phyloP scores from a whole-genome alignment of 2,888 invertebrate genomes.

The Trissoscelio sp. region DNA sequence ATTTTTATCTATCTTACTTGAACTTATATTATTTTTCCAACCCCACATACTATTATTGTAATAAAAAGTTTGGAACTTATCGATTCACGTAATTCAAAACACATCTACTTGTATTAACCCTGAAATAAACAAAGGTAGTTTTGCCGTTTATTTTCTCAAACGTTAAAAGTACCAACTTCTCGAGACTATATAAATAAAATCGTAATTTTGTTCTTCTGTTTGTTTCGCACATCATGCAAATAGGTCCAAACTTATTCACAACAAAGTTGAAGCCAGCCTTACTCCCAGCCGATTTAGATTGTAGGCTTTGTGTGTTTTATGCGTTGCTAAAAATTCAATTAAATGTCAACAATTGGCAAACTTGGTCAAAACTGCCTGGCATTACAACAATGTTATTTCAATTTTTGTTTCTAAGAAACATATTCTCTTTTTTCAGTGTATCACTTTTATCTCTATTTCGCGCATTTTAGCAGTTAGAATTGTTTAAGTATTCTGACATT shows the following conservation, averaged over 20 bases:
- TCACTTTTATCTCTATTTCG: slow-evolving; percentile 4
- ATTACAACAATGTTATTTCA: not conserved
- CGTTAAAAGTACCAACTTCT: slow-evolving; percentile 44
- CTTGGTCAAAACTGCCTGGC: not conserved
- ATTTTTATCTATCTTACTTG: too few species aligned
- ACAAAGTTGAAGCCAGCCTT: slow-evolving; percentile 39
- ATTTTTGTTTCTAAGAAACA: not conserved
- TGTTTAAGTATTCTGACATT: slow-evolving; percentile 31
- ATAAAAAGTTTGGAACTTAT: too few species aligned
- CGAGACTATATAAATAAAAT: slow-evolving; percentile 50
- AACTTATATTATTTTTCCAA: too few species aligned
- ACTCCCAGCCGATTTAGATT: slow-evolving; percentile 3
- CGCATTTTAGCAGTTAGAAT: slow-evolving; percentile 7
- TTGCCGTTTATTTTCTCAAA: slow-evolving; percentile 18
- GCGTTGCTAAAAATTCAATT: slow-evolving; percentile 46
- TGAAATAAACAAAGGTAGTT: slow-evolving; percentile 28
- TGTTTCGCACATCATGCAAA: slow-evolving; percentile 58
- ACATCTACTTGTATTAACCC: slow-evolving; percentile 5
- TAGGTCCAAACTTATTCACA: slow-evolving; percentile 42
- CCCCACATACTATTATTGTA: too few species aligned
- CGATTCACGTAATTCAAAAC: too few species aligned
- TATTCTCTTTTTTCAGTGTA: too few species aligned
- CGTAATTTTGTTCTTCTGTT: slow-evolving; percentile 44
- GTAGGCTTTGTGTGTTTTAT: slow-evolving; percentile 21
- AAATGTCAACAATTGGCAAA: slow-evolving; percentile 27